Evolutionary conservation across 1,140 invertebrate species (phyloP).

Genomic region (Drosophila miranda): DNA sequence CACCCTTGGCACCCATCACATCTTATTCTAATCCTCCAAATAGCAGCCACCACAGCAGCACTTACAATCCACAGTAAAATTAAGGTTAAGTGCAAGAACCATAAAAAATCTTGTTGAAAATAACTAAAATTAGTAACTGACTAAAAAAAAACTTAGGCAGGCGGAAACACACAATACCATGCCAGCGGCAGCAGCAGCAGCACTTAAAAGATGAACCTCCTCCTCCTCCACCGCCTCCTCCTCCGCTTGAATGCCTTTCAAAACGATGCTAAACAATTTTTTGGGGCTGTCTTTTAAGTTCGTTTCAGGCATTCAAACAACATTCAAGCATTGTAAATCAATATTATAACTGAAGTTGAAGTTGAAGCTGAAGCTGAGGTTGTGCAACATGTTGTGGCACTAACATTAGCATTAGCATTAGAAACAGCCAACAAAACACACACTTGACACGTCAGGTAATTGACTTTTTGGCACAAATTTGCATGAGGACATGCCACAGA

Average conservation of each 20-base stretch:
- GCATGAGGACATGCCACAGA: conserved; percentile 28
- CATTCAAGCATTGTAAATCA: conserved; percentile 45
- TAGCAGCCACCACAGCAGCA: too few species aligned
- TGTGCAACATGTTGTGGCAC: conserved; percentile 29
- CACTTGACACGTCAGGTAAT: conserved; percentile 49
- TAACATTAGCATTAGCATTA: conserved; percentile 21
- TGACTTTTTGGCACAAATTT: conserved; percentile 58
- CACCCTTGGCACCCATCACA: too few species aligned
- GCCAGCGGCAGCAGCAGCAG: conserved; percentile 2
- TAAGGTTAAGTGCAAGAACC: too few species aligned
- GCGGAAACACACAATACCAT: not conserved
- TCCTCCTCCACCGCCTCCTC: conserved; percentile 11
- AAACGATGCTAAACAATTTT: conserved; percentile 38
- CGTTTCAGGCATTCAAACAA: conserved; percentile 12
- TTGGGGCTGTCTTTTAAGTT: conserved; percentile 5
- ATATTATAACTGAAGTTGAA: conserved; percentile 25
- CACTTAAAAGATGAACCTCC: conserved; percentile 21
- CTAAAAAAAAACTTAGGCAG: too few species aligned
- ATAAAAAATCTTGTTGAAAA: too few species aligned
- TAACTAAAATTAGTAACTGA: too few species aligned
- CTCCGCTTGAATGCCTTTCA: conserved; percentile 35
- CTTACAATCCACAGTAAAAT: too few species aligned
- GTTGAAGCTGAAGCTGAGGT: conserved; percentile 1
- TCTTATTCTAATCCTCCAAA: too few species aligned
- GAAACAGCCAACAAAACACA: conserved; percentile 43